A percentile compares a stretch with the other conserved stretches of the same genome.
These are phyloP conservation scores for Thysanoteuthis rhombus DNA, from an alignment of 2,888 invertebrate species.

Conservation along the genomic window DNA sequence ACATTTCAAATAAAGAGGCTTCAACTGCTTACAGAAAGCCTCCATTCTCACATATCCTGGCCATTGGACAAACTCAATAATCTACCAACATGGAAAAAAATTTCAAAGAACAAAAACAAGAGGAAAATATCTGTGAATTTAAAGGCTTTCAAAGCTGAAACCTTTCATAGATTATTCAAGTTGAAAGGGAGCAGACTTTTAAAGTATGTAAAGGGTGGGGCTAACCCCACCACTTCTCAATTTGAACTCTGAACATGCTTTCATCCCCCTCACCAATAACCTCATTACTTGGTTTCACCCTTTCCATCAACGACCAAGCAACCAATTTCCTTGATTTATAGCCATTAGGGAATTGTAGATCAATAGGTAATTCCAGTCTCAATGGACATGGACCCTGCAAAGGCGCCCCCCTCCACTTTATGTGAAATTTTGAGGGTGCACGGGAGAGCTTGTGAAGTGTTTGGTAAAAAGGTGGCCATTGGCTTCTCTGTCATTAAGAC, in stretches of 20 bases:
- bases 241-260: background rate
- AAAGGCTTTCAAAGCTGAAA: background rate
- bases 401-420: background rate
- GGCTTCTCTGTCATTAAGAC: background rate
- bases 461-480: background rate
- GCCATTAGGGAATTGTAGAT: background rate
- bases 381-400: background rate
- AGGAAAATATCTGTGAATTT: background rate
- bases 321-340: background rate
- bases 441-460: background rate
- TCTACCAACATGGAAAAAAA: background rate
- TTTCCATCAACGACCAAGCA: background rate
- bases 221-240: background rate
- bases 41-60: background rate
- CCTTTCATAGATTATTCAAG: no score
- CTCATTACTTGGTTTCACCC: background rate
- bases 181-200: background rate
- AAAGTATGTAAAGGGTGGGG: background rate
- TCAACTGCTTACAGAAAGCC: no score
- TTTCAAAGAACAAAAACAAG: background rate
- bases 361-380: slow-evolving; percentile 12
- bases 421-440: background rate
- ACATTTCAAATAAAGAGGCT: no score
- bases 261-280: background rate
- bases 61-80: background rate